Conservation (phyloP, 30 jellyfish, hydroid and myxozoan species). For the Turritopsis rubra region DNA sequence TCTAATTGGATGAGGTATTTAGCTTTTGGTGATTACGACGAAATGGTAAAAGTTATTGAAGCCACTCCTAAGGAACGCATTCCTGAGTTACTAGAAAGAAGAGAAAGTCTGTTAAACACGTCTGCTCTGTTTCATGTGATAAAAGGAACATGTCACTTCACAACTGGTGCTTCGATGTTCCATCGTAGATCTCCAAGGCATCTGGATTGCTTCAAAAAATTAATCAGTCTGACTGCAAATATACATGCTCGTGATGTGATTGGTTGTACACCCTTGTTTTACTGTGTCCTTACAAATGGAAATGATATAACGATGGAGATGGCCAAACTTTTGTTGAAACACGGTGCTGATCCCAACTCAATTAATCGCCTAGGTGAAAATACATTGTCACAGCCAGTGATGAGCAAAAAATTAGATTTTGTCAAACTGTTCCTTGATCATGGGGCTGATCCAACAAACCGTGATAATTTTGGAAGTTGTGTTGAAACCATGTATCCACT, state of each 20-base stretch:
- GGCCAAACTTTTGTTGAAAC: not conserved
- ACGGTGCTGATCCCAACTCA: slow-evolving; percentile 1
- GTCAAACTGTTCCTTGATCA: not conserved
- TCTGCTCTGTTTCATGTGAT: slow-evolving; percentile 12
- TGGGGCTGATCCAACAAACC: slow-evolving; percentile 10
- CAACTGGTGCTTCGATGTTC: not conserved
- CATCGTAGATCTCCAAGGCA: not conserved
- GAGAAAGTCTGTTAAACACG: not conserved
- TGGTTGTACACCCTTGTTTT: slow-evolving; percentile 10
- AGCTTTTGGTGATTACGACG: slow-evolving; percentile 1
- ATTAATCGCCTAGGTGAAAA: not conserved
- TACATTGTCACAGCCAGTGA: not conserved
- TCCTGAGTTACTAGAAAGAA: not conserved
- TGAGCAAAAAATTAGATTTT: not conserved
- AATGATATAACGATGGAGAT: not conserved
- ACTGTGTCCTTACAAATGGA: not conserved
- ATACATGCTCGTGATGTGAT: not conserved
- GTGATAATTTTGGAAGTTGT: not conserved
- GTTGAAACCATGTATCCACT: not conserved
- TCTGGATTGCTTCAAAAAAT: not conserved
- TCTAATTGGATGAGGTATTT: not conserved
- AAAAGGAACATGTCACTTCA: not conserved
- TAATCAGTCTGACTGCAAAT: not conserved
- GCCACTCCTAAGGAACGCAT: not conserved
- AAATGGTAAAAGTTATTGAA: not conserved